Base-by-base conservation (phyloP, 2,113 vertebrate species). In the Perca flavescens region DNA sequence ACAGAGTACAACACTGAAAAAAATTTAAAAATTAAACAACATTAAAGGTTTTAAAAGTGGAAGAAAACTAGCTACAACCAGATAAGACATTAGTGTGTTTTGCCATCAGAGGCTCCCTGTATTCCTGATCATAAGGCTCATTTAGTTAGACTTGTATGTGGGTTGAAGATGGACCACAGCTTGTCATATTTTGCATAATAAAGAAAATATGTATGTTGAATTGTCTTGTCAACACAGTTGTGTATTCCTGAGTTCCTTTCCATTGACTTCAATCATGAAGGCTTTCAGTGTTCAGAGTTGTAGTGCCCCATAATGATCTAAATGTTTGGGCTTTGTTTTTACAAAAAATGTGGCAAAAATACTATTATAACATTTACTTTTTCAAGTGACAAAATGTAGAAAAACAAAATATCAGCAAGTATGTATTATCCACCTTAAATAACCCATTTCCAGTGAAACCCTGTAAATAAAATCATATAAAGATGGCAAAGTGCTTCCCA, bases 51-150 rank as follows among this genome's bases (percentile, higher is more conserved):
- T 68, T 16, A 25, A 47, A 75, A 61, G 31, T 50, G 14, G 1
- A 80, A 71, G 7, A 53, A 36, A 56, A 67, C 63, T 61, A 58
- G 72, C 49, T 78, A 53, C 61, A 73, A 54, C 8, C n/a, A 65
- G 22, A 58, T 54, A 71, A 79, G n/a, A 61, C 4, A 43, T 21
- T 21, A 16, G 54, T 66, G 34, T 76, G 21, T 52, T 53, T 67
- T 70, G 74, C 71, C 77, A 73, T 10, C 13, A 63, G 19, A 88
- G 86, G 83, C 81, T 91, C 85, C 87, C 90, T 93, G 82, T 90
- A 65, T 60, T 79, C 15, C 43, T 6, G 7, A 82, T 57, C 22
- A 58, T 81, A 81, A 86, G 63, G 83, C 88, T 88, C 58, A 40
- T 81, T 83, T 82, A 85, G 17, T 57, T 36, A 43, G 40, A 25